Percentiles rank a stretch among this genome's conserved stretches.
These are phyloP conservation scores for Pseudococcus viburni DNA, from an alignment of 2,888 invertebrate species.

Conservation along the genomic window DNA sequence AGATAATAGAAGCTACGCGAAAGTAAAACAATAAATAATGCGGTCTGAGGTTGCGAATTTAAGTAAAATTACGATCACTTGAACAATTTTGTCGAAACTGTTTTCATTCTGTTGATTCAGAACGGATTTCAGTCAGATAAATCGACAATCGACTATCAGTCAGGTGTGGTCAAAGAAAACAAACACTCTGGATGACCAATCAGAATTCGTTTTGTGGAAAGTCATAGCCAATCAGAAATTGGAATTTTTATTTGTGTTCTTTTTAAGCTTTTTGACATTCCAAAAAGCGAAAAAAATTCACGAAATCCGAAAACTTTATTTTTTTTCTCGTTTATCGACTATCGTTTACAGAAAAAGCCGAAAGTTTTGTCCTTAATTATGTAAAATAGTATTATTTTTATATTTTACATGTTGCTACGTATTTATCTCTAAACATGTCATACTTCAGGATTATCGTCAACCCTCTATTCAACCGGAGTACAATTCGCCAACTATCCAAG, in stretches of 20 bases:
- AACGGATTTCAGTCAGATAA: conserved; percentile 7
- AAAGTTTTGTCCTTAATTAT: not conserved
- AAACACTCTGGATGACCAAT: not conserved
- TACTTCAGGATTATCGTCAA: conserved; percentile 1
- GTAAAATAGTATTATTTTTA: not conserved
- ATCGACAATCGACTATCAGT: not conserved
- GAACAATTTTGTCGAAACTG: not conserved
- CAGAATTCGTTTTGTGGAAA: not conserved
- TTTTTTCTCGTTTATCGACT: too few relatives aligned
- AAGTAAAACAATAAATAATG: not conserved
- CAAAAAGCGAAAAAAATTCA: not conserved
- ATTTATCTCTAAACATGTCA: not conserved
- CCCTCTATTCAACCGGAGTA: not conserved
- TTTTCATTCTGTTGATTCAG: conserved; percentile 45
- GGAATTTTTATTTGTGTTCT: not conserved
- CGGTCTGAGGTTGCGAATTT: not conserved
- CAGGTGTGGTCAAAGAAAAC: conserved; percentile 42
- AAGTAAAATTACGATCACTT: not conserved
- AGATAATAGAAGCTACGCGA: not conserved
- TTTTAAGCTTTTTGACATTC: not conserved
- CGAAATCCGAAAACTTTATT: too few relatives aligned
- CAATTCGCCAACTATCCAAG: not conserved
- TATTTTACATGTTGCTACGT: not conserved
- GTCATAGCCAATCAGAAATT: not conserved
- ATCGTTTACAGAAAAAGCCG: too few relatives aligned